Evolutionary conservation across 2,797 vertebrate species (phyloP), one percentile per base, ranked within the genome.

Genomic region (Melanotaenia nigrans): DNA sequence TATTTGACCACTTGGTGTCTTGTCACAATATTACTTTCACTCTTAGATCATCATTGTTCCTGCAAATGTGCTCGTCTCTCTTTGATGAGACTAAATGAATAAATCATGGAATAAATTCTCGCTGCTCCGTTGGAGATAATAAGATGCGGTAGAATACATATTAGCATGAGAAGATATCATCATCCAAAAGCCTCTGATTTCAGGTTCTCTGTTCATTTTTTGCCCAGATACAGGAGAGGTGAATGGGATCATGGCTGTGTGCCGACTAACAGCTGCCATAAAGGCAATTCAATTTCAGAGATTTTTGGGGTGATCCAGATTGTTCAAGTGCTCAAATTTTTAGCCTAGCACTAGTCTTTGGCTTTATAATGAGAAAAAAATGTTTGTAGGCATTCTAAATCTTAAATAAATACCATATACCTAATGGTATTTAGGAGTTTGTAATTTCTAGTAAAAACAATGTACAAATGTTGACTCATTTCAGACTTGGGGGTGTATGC

Each of bases 111-210:
- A 79, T 82, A 67, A 67, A 86, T 73, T 87, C 64, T n/a, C 65
- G 69, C 72, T 25, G 57, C 76, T 76, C 53, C 25, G 61, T 78
- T 61, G 65, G 70, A 38, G 36, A 70, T 86, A 80, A 80, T 87
- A 79, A 73, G 75, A 87, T 69, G 68, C 28, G 33, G 12, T 62
- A 20, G 49, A 73, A 61, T 78, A 71, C 77, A 76, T 85, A 87
- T 91, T 87, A 88, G 81, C 75, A 80, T 63, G 58, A 74, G 78
- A 63, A 73, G 83, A 81, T 85, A 78, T 25, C 25, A 85, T 86
- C 73, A 8, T 84, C 75, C 49, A 12, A 66, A 55, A 5, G 45
- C 54, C 79, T 77, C 66, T 77, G 74, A 79, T 85, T 75, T 73
- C 69, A 54, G 68, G 69, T 54, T 75, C 67, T 65, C 42, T 51